Evolutionary conservation across 2,888 invertebrate genomes (phyloP).

Genomic region (Apodemia zela): DNA sequence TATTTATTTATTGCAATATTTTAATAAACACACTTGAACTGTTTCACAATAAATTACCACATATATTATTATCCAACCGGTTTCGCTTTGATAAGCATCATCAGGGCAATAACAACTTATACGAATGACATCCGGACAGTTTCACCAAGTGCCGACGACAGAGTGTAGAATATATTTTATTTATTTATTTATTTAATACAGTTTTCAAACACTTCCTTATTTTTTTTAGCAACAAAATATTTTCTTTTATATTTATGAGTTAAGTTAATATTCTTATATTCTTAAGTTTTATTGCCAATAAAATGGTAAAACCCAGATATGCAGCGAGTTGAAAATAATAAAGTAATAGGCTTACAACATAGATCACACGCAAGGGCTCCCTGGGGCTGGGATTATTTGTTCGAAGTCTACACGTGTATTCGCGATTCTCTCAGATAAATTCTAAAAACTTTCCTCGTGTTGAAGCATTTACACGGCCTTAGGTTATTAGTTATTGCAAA

Average conservation of each 20-base stretch:
- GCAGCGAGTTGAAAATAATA: not conserved
- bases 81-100: too few species aligned
- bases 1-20: too few species aligned
- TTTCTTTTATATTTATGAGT: not conserved
- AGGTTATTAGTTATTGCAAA: not conserved
- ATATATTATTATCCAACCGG: too few species aligned
- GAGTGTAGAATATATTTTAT: too few species aligned
- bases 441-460: conserved; percentile 7
- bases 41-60: too few species aligned
- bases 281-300: not conserved
- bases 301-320: not conserved
- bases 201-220: not conserved
- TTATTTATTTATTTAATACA: not conserved
- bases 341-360: not conserved
- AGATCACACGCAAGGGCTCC: not conserved
- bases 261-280: too few species aligned
- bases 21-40: too few species aligned
- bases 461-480: conserved; percentile 9
- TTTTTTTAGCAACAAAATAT: not conserved
- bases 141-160: too few species aligned
- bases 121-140: too few species aligned
- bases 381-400: not conserved
- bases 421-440: conserved; percentile 2
- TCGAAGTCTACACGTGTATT: not conserved
- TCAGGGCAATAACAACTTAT: too few species aligned